A percentile compares a stretch with the other conserved stretches of the same genome.
These are phyloP conservation scores for Idaea dimidiata DNA, from an alignment of 2,888 invertebrate genomes.

Conservation along the genomic window DNA sequence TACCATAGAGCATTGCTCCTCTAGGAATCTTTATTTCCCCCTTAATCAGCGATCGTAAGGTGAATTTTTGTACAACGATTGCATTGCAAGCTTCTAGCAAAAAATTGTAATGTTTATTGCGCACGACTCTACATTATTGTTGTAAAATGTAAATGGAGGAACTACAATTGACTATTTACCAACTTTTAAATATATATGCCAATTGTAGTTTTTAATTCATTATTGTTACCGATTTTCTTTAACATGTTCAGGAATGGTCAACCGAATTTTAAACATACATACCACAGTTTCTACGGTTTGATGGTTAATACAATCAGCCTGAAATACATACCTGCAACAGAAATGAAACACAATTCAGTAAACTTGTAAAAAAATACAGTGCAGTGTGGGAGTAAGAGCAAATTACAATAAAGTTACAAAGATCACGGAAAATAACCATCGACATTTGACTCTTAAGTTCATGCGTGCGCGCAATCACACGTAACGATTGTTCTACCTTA, in stretches of 20 bases:
- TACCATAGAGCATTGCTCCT: conserved; percentile 26
- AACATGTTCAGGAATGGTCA: neutral
- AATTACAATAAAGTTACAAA: conserved; percentile 13
- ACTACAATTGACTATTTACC: no score
- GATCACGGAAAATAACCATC: conserved; percentile 12
- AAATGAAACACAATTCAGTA: conserved; percentile 20
- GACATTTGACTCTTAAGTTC: conserved; percentile 34
- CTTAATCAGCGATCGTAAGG: conserved; percentile 30
- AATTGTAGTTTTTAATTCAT: no score
- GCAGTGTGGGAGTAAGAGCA: conserved; percentile 9
- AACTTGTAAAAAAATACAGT: conserved; percentile 8
- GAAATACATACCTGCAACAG: conserved; percentile 51
- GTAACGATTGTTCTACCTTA: conserved; percentile 43
- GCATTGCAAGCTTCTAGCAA: conserved; percentile 11
- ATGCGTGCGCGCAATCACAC: conserved; percentile 51
- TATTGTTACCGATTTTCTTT: no score
- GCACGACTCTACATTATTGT: neutral
- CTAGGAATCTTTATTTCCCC: conserved; percentile 35
- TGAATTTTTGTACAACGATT: conserved; percentile 14
- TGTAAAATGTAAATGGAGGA: neutral
- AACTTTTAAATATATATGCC: no score
- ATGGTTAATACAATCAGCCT: neutral
- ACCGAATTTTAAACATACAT: neutral
- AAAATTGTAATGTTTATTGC: conserved; percentile 1
- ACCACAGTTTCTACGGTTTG: neutral